Conservation (phyloP, 2,888 invertebrate genomes). For the Tenthredo notha region DNA sequence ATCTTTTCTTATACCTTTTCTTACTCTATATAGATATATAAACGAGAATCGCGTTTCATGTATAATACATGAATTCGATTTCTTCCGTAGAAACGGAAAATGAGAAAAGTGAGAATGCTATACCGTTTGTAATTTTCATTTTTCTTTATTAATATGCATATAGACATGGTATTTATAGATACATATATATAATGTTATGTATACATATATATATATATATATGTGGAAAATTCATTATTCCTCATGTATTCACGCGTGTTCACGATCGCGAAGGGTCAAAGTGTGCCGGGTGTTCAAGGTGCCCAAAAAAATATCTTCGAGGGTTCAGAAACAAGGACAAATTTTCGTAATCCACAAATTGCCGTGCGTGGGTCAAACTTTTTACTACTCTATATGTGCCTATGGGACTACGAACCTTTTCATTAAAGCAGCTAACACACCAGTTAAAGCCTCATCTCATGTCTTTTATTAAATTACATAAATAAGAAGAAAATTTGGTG, state of each 20-base stretch:
- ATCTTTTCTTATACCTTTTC: neutral
- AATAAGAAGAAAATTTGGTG: neutral
- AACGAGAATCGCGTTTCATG: too few species aligned
- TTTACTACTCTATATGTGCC: neutral
- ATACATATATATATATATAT: neutral
- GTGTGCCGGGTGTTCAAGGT: conserved; percentile 24
- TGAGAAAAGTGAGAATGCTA: too few species aligned
- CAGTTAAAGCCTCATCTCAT: neutral
- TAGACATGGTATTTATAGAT: neutral
- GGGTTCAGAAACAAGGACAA: conserved; percentile 35
- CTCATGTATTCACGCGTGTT: neutral
- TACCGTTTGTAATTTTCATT: too few species aligned
- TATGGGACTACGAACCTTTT: neutral
- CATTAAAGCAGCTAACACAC: neutral
- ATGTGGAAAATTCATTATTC: conserved; percentile 8
- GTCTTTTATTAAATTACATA: neutral
- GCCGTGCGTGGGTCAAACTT: neutral
- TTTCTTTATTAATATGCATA: too few species aligned
- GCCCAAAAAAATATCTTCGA: conserved; percentile 23
- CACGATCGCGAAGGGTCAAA: neutral
- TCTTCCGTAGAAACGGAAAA: too few species aligned
- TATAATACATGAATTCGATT: too few species aligned
- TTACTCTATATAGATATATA: neutral
- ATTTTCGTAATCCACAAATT: conserved; percentile 8
- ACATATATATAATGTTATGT: neutral